Evolutionary conservation across 2,113 vertebrate genomes (phyloP).

Genomic region (Meles meles): DNA sequence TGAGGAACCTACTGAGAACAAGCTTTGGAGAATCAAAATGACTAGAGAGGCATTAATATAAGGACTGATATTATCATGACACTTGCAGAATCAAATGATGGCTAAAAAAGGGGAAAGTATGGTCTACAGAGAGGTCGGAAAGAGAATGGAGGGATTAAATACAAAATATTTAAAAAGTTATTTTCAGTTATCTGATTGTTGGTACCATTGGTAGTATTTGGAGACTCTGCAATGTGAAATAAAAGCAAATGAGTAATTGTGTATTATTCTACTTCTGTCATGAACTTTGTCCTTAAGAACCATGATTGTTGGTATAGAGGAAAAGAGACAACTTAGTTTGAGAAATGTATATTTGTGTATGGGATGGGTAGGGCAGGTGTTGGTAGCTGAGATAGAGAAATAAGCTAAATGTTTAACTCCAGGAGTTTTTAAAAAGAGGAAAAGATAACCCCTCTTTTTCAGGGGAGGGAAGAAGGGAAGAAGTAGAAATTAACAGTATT

Average conservation of each 20-base stretch:
- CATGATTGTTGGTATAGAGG: background rate
- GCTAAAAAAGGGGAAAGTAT: background rate
- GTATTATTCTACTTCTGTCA: background rate
- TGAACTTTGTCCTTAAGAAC: background rate
- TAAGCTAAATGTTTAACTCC: background rate
- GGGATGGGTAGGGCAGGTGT: background rate
- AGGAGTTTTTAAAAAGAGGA: background rate
- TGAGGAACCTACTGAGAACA: background rate
- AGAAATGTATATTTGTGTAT: background rate
- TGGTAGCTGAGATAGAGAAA: background rate
- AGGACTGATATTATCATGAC: background rate
- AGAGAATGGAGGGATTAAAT: background rate
- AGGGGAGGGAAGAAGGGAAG: background rate
- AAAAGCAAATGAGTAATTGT: background rate
- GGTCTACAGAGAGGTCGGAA: background rate
- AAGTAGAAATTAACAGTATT: constrained; percentile 13
- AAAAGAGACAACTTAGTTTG: background rate
- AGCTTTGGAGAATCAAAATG: background rate
- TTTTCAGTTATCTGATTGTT: background rate
- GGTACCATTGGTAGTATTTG: background rate
- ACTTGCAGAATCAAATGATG: background rate
- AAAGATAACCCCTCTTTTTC: background rate
- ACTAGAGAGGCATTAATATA: background rate
- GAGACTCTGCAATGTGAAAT: background rate
- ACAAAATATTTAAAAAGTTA: background rate